Evolutionary conservation across 2,888 invertebrate genomes (phyloP).

Genomic region (Dryocosmus kuriphilus): DNA sequence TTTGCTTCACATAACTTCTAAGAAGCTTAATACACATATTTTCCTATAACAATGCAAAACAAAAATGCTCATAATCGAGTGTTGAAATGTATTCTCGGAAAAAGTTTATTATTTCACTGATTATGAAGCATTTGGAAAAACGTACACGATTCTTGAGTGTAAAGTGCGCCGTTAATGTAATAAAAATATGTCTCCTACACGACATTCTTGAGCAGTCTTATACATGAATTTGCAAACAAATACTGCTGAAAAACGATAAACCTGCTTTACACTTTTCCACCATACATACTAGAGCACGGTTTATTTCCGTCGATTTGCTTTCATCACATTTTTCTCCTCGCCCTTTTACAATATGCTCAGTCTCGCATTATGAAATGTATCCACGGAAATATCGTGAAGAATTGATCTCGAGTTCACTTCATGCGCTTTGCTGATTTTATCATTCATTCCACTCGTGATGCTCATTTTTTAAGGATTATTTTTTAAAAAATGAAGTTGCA

Average conservation of each 20-base stretch:
- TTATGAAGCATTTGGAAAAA: not conserved
- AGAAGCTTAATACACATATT: too few species aligned
- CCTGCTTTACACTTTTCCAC: not conserved
- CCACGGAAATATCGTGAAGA: conserved; percentile 19
- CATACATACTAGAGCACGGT: not conserved
- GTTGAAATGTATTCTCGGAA: not conserved
- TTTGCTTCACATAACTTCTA: too few species aligned
- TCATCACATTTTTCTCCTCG: conserved; percentile 11
- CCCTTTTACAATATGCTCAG: conserved; percentile 8
- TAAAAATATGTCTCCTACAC: not conserved
- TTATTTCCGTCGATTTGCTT: not conserved
- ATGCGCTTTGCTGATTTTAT: conserved; percentile 8
- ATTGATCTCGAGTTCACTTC: conserved; percentile 28
- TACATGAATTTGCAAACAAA: not conserved
- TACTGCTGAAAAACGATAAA: not conserved
- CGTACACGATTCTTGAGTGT: not conserved
- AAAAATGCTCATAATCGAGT: not conserved
- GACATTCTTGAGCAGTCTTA: not conserved
- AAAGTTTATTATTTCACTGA: not conserved
- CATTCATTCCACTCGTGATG: conserved; percentile 9
- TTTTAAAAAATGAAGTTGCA: too few species aligned
- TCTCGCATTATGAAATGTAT: conserved; percentile 33
- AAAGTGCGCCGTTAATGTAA: not conserved
- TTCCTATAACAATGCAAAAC: too few species aligned
- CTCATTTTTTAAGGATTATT: not conserved